A percentile compares a stretch with the other conserved stretches of the same genome.
phyloP scores from a whole-genome alignment of 2,888 invertebrate genomes.

The Acanthacorydalis orientalis region DNA sequence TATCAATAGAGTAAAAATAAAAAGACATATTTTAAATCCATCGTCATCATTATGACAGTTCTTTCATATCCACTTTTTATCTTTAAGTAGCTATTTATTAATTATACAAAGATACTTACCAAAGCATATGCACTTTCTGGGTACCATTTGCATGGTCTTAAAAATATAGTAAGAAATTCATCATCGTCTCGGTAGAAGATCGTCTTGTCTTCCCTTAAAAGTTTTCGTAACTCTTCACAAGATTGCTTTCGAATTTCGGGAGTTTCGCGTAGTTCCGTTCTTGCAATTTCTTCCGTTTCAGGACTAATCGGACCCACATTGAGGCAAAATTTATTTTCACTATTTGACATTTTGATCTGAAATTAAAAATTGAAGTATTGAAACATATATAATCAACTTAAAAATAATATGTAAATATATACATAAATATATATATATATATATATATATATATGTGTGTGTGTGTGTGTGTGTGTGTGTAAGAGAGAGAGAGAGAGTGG shows the following conservation, averaged over 20 bases:
- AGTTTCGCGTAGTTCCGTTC: slow-evolving; percentile 16
- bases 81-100: not conserved
- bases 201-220: slow-evolving; percentile 46
- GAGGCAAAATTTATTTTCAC: slow-evolving; percentile 29
- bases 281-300: slow-evolving; percentile 40
- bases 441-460: not conserved
- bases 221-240: slow-evolving; percentile 39
- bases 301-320: slow-evolving; percentile 39
- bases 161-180: slow-evolving; percentile 57
- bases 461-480: no score
- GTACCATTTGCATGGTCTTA: slow-evolving; percentile 71
- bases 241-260: slow-evolving; percentile 17
- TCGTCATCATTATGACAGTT: no score
- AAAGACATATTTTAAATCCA: no score
- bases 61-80: not conserved
- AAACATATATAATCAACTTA: not conserved
- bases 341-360: slow-evolving; percentile 20
- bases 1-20: no score
- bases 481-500: no score
- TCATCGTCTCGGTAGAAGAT: slow-evolving; percentile 56
- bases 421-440: no score
- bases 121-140: slow-evolving; percentile 62
- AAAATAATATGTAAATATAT: no score
- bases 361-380: not conserved
- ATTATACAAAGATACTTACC: slow-evolving; percentile 31